A percentile compares a stretch with the other conserved stretches of the same genome.
Conservation (phyloP, 1,140 invertebrate species). For the Magallana angulata region DNA sequence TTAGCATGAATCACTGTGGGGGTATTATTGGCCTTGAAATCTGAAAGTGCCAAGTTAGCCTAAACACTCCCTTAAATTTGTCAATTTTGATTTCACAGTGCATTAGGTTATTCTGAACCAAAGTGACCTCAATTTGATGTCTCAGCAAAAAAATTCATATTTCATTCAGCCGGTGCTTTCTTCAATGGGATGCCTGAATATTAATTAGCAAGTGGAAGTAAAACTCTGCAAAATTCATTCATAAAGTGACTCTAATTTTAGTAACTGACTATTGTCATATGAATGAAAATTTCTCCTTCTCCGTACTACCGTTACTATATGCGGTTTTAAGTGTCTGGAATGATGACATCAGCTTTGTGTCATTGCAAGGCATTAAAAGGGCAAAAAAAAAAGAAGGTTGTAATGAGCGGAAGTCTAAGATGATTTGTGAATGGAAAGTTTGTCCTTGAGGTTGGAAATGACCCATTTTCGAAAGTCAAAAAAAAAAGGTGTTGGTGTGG, state of each 20-base stretch:
- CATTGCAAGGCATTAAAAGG: neutral
- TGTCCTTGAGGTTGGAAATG: conserved; percentile 13
- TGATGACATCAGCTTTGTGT: conserved; percentile 18
- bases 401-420: neutral
- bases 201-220: conserved; percentile 12
- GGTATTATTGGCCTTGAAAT: conserved; percentile 1
- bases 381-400: neutral
- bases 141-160: conserved; percentile 19
- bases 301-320: neutral
- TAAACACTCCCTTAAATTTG: neutral
- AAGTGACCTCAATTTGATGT: neutral
- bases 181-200: conserved; percentile 22
- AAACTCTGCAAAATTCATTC: conserved; percentile 15
- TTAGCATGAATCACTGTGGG: neutral
- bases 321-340: neutral
- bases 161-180: conserved; percentile 1
- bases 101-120: neutral
- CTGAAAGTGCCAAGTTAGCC: neutral
- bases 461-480: conserved; percentile 14
- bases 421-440: conserved; percentile 22
- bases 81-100: neutral
- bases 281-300: neutral
- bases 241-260: neutral
- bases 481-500: conserved; percentile 15
- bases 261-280: conserved; percentile 14